phyloP scores from a whole-genome alignment of 2,797 vertebrate genomes.

The Meda fulgida region DNA sequence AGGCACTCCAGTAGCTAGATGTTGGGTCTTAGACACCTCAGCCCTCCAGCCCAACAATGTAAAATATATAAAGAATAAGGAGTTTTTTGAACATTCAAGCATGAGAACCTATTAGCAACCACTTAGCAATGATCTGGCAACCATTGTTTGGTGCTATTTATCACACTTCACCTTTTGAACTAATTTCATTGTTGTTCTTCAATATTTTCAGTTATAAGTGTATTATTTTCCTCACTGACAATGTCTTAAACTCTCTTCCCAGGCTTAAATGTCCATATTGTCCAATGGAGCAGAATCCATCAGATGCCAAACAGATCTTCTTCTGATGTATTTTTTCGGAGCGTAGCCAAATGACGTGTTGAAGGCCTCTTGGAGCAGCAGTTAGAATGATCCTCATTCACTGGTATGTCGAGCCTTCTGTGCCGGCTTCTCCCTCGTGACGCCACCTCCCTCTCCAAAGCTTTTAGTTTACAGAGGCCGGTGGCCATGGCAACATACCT shows the following conservation, averaged over 20 bases:
- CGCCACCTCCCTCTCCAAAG: slow-evolving; percentile 67
- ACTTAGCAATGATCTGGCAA: background rate
- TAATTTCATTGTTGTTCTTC: background rate
- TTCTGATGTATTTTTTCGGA: slow-evolving; percentile 80
- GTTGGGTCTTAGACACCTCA: too few species aligned
- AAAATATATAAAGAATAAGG: background rate
- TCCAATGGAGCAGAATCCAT: slow-evolving; percentile 92
- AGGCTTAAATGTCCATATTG: slow-evolving; percentile 94
- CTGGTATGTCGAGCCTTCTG: slow-evolving; percentile 41
- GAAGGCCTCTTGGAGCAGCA: slow-evolving; percentile 38
- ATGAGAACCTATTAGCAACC: background rate
- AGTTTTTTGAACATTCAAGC: background rate
- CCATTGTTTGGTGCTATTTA: background rate
- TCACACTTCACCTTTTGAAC: background rate
- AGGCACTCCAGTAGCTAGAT: too few species aligned
- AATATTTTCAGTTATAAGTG: background rate
- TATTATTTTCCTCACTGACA: background rate
- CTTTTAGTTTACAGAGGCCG: slow-evolving; percentile 71
- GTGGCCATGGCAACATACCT: slow-evolving; percentile 65
- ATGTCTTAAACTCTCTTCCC: slow-evolving; percentile 33
- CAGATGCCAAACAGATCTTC: slow-evolving; percentile 91
- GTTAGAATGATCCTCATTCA: slow-evolving; percentile 50
- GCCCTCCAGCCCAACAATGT: too few species aligned
- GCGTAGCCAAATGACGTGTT: background rate
- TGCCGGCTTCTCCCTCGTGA: slow-evolving; percentile 62